Conservation (phyloP, 2,797 vertebrate species). For the Tauraco hartlaubi region DNA sequence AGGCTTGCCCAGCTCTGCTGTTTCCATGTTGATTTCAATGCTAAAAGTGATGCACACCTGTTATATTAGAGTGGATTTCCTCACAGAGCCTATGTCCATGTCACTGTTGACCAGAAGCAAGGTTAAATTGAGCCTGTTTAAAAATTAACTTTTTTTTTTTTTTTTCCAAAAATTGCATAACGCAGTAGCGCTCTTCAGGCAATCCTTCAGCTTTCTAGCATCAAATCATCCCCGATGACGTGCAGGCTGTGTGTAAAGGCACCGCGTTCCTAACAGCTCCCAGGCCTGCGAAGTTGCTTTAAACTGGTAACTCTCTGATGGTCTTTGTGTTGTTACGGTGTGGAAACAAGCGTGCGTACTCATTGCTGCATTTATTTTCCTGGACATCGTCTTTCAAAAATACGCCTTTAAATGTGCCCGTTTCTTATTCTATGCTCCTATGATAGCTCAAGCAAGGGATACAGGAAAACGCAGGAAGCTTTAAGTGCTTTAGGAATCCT, state of each 20-base stretch:
- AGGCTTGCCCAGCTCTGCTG: neutral
- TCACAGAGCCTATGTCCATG: neutral
- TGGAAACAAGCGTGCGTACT: neutral
- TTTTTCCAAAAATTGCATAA: neutral
- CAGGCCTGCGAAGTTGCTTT: neutral
- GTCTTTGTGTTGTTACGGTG: neutral
- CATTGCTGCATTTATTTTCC: neutral
- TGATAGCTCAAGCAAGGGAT: neutral
- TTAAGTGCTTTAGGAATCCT: neutral
- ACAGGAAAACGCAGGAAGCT: neutral
- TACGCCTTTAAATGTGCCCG: neutral
- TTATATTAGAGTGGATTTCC: neutral
- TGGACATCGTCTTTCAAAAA: neutral
- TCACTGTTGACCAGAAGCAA: conserved; percentile 27
- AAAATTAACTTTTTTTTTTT: conserved; percentile 14
- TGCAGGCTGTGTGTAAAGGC: conserved; percentile 28
- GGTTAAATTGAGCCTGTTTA: conserved; percentile 38
- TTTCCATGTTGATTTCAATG: neutral
- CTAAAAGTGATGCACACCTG: neutral
- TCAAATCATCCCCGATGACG: neutral
- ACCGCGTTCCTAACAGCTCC: neutral
- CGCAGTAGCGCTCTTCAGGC: neutral
- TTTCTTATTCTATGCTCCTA: neutral
- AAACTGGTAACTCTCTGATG: neutral
- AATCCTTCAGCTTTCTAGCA: conserved; percentile 38